phyloP scores from a whole-genome alignment of 1,140 invertebrate species.

The Pantala flavescens region DNA sequence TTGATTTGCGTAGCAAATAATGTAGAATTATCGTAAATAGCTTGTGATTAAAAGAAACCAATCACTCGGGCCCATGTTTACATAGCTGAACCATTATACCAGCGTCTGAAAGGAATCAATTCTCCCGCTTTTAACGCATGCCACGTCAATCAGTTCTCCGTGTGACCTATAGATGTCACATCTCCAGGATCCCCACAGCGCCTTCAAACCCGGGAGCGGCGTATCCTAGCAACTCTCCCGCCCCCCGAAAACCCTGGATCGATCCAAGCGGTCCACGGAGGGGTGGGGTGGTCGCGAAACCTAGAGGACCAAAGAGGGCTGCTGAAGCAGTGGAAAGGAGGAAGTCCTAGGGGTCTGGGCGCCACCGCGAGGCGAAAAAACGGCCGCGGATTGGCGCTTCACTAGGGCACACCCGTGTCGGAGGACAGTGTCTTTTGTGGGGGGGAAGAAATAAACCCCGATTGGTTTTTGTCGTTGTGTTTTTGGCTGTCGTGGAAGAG shows the following conservation, averaged over 20 bases:
- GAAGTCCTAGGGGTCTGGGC: neutral
- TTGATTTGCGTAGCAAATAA: too few species aligned
- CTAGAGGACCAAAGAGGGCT: neutral
- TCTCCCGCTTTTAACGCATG: too few species aligned
- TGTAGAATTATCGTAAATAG: too few species aligned
- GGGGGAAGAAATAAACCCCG: too few species aligned
- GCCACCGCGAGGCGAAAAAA: neutral
- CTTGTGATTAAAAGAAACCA: too few species aligned
- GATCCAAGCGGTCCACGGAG: neutral
- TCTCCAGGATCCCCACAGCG: neutral
- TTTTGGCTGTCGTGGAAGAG: too few species aligned
- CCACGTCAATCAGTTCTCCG: too few species aligned
- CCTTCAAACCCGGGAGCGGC: neutral
- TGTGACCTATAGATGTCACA: neutral
- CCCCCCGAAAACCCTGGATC: neutral
- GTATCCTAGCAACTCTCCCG: neutral
- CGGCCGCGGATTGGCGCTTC: neutral
- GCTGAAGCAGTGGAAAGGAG: neutral
- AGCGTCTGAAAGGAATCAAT: too few species aligned
- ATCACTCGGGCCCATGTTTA: too few species aligned
- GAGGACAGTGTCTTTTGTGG: neutral
- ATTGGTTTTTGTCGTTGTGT: too few species aligned
- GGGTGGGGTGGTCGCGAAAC: neutral
- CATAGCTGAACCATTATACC: too few species aligned
- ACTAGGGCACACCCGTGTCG: neutral